Evolutionary conservation across 2,888 invertebrate genomes (phyloP).

Genomic region (Lepidocyrtoides sp.): DNA sequence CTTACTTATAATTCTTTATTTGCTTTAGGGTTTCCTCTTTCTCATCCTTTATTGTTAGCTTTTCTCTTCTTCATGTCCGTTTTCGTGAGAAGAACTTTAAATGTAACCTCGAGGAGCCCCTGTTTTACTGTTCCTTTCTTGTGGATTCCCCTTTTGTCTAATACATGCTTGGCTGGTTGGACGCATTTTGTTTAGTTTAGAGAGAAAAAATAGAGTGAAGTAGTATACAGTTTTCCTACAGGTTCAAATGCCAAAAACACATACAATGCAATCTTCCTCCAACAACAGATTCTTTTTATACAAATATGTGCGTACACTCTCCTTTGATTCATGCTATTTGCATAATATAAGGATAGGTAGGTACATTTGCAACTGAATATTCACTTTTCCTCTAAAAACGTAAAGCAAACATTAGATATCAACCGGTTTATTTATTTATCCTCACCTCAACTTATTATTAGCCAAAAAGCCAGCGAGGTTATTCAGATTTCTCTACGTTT

Average conservation of each 20-base stretch:
- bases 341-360: no score
- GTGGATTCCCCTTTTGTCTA: background rate
- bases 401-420: background rate
- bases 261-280: background rate
- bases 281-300: background rate
- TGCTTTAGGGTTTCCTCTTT: constrained; percentile 64
- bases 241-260: background rate
- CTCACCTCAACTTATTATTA: background rate
- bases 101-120: background rate
- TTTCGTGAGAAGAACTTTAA: background rate
- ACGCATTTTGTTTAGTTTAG: background rate
- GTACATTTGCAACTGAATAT: background rate
- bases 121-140: background rate
- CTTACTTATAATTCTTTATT: constrained; percentile 62
- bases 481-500: background rate
- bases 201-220: background rate
- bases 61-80: constrained; percentile 41
- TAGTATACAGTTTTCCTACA: background rate
- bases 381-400: background rate
- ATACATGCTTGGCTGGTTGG: background rate
- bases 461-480: background rate
- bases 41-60: constrained; percentile 26
- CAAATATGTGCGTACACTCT: background rate
- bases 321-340: background rate
- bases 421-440: background rate